Conservation (phyloP, 1,140 invertebrate genomes). For the Polypedilum pembai region DNA sequence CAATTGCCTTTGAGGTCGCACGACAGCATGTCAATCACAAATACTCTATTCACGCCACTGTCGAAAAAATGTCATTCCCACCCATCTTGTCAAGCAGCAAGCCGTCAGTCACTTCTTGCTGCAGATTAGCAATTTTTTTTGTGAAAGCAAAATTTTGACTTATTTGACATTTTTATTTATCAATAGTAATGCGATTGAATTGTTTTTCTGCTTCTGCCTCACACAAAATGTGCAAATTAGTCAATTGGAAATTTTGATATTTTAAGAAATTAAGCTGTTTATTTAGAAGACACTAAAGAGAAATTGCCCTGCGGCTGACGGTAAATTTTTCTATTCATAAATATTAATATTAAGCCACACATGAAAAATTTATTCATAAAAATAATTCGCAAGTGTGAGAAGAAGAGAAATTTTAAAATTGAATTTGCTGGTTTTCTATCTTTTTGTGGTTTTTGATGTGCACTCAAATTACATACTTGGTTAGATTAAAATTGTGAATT, state of each 20-base stretch:
- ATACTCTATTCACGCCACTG: not conserved
- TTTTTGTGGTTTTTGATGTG: too few relatives aligned
- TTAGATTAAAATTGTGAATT: too few relatives aligned
- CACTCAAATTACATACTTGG: too few relatives aligned
- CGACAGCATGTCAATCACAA: not conserved
- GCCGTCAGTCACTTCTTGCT: not conserved
- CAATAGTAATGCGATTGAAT: constrained; percentile 7
- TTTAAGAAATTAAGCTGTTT: constrained; percentile 19
- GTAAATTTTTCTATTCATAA: not conserved
- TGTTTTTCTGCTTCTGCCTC: too few relatives aligned
- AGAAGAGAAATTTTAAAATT: not conserved
- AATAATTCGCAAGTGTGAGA: not conserved
- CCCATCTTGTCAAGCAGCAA: not conserved
- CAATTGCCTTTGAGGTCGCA: constrained; percentile 4
- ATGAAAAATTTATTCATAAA: too few relatives aligned
- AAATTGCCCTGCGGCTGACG: not conserved
- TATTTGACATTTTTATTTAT: not conserved
- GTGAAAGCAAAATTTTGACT: not conserved
- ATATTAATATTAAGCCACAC: too few relatives aligned
- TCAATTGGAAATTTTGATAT: constrained; percentile 22
- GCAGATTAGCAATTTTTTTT: too few relatives aligned
- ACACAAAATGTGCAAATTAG: constrained; percentile 2
- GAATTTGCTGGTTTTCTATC: not conserved
- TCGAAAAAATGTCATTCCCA: not conserved
- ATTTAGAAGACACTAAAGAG: not conserved